A percentile compares a stretch with the other conserved stretches of the same genome.
These are phyloP conservation scores for Cecropterus lyciades DNA, from an alignment of 1,140 invertebrate genomes.

Conservation along the genomic window DNA sequence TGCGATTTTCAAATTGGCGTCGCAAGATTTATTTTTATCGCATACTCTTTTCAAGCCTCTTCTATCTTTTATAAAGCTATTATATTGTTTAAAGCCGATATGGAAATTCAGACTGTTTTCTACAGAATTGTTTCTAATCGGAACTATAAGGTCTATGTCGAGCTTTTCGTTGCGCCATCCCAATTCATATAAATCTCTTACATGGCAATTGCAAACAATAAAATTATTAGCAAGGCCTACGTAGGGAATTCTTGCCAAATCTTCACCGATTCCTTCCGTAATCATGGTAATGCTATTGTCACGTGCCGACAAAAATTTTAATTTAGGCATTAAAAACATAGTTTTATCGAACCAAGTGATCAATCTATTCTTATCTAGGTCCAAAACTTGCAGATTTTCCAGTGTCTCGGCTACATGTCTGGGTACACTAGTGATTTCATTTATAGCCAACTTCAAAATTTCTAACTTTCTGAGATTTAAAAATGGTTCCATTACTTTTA, in stretches of 20 bases:
- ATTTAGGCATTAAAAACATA: conserved; percentile 61
- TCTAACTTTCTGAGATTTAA: conserved; percentile 67
- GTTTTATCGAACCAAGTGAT: conserved; percentile 76
- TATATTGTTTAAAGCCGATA: conserved; percentile 51
- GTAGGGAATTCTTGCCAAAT: conserved; percentile 66
- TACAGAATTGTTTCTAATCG: neutral
- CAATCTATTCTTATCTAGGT: conserved; percentile 82
- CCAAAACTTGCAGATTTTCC: conserved; percentile 75
- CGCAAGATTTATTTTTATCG: conserved; percentile 1
- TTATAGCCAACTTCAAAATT: conserved; percentile 72
- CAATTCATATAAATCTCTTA: conserved; percentile 77
- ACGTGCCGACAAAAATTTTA: conserved; percentile 74
- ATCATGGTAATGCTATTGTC: conserved; percentile 85
- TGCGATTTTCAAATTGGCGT: conserved; percentile 15
- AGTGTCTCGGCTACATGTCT: conserved; percentile 50
- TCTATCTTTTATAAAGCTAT: conserved; percentile 48
- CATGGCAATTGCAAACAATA: conserved; percentile 83
- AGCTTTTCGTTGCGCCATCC: conserved; percentile 58
- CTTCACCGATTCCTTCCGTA: conserved; percentile 77
- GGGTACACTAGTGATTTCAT: conserved; percentile 74
- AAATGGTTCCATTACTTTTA: conserved; percentile 68
- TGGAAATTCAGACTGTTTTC: conserved; percentile 40
- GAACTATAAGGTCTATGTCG: conserved; percentile 11
- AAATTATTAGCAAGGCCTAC: conserved; percentile 81
- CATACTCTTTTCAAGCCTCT: conserved; percentile 36